Evolutionary conservation across 35 echinoderm and acorn worm species (phyloP).

Genomic region (Apostichopus californicus): DNA sequence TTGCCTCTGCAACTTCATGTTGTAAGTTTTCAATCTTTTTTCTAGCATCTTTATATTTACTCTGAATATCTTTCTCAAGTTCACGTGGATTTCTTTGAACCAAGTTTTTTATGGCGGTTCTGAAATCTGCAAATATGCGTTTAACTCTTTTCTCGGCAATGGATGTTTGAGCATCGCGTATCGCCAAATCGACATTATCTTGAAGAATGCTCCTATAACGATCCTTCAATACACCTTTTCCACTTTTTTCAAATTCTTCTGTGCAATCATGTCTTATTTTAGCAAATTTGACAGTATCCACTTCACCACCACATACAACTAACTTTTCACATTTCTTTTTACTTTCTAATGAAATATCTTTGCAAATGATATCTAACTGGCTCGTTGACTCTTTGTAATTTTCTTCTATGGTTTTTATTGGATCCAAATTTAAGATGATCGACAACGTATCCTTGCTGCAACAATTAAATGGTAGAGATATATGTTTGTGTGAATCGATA

Average conservation of each 20-base stretch:
- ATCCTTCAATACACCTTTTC: not conserved
- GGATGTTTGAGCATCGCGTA: not conserved
- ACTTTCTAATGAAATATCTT: not conserved
- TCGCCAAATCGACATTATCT: not conserved
- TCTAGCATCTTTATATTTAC: not conserved
- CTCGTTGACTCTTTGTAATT: not conserved
- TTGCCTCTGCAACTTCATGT: not conserved
- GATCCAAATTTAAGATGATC: not conserved
- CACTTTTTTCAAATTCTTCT: not conserved
- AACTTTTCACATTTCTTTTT: not conserved
- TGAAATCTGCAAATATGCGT: not conserved
- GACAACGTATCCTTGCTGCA: not conserved
- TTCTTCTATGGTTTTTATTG: not conserved
- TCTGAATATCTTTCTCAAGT: not conserved
- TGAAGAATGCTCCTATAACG: not conserved
- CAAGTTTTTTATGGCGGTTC: not conserved
- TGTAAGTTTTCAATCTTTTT: not conserved
- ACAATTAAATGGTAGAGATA: not conserved
- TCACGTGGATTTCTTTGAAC: not conserved
- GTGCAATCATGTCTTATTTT: not conserved
- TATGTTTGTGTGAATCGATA: not conserved
- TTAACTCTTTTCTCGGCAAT: not conserved
- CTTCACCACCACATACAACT: not conserved
- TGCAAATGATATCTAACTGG: not conserved
- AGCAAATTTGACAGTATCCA: not conserved